Evolutionary conservation across 2,797 vertebrate species (phyloP).

Genomic region (Cygnus olor): DNA sequence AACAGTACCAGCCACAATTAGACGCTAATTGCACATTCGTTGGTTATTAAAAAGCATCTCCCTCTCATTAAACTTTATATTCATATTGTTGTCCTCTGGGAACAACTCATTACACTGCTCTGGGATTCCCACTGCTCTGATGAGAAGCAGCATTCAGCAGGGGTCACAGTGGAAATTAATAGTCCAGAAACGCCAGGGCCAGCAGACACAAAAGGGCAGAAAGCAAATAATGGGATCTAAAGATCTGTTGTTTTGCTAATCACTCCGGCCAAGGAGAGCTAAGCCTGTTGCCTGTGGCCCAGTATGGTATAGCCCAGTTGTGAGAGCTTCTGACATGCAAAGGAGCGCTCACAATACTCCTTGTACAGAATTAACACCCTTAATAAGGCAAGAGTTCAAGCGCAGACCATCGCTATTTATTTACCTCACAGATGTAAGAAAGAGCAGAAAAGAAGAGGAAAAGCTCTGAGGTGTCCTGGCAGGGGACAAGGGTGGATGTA

Average conservation of each 20-base stretch:
- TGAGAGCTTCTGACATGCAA: background rate
- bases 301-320: background rate
- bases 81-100: conserved; percentile 54
- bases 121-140: conserved; percentile 40
- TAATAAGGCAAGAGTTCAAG: background rate
- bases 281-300: background rate
- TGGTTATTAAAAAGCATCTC: conserved; percentile 49
- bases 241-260: background rate
- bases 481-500: background rate
- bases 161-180: conserved; percentile 54
- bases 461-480: background rate
- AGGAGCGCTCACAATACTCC: background rate
- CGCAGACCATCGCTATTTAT: background rate
- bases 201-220: conserved; percentile 14
- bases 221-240: conserved; percentile 49
- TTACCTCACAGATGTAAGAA: background rate
- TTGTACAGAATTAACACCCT: background rate
- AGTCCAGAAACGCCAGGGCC: conserved; percentile 31
- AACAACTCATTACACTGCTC: conserved; percentile 7
- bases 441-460: background rate
- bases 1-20: conserved; percentile 63
- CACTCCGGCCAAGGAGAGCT: background rate
- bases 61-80: conserved; percentile 66
- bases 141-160: conserved; percentile 29
- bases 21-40: conserved; percentile 33